These are phyloP conservation scores for Ophthalmolycus amberensis DNA, from an alignment of 2,113 vertebrate species.

Conservation along the genomic window DNA sequence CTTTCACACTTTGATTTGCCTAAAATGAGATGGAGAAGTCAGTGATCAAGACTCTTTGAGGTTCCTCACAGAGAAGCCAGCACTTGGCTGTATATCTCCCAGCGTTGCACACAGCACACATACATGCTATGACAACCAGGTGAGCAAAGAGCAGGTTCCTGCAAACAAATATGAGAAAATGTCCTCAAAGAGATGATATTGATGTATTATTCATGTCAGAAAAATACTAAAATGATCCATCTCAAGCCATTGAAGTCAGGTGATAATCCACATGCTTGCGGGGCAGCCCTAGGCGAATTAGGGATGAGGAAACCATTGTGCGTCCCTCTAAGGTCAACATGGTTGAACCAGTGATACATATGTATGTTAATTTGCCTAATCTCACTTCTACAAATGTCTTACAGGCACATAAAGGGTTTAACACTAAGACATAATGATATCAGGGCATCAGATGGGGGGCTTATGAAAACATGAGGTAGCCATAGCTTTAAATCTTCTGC, in stretches of 20 bases:
- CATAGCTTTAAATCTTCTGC: conserved; percentile 61
- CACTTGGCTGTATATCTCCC: conserved; percentile 61
- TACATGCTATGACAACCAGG: conserved; percentile 64
- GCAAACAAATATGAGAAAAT: conserved; percentile 74
- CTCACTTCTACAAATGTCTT: conserved; percentile 84
- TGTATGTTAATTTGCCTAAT: conserved; percentile 85
- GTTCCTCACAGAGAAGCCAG: conserved; percentile 72
- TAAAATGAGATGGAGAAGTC: conserved; percentile 83
- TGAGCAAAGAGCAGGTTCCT: conserved; percentile 65
- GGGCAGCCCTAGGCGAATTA: conserved; percentile 75
- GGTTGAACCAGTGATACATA: conserved; percentile 81
- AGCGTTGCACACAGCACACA: conserved; percentile 56
- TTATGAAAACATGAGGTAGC: conserved; percentile 72
- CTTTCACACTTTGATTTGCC: conserved; percentile 87
- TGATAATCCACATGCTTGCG: conserved; percentile 80
- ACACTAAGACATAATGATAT: conserved; percentile 81
- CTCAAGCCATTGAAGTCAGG: conserved; percentile 78
- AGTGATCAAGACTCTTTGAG: conserved; percentile 82
- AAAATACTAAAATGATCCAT: conserved; percentile 77
- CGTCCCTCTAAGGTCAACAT: conserved; percentile 80
- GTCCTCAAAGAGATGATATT: conserved; percentile 73
- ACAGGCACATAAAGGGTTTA: conserved; percentile 84
- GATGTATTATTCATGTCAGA: conserved; percentile 80
- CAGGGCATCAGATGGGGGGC: conserved; percentile 74
- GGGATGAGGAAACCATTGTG: conserved; percentile 76